phyloP scores from a whole-genome alignment of 1,140 invertebrate genomes.

The Drosophila lacteicornis region DNA sequence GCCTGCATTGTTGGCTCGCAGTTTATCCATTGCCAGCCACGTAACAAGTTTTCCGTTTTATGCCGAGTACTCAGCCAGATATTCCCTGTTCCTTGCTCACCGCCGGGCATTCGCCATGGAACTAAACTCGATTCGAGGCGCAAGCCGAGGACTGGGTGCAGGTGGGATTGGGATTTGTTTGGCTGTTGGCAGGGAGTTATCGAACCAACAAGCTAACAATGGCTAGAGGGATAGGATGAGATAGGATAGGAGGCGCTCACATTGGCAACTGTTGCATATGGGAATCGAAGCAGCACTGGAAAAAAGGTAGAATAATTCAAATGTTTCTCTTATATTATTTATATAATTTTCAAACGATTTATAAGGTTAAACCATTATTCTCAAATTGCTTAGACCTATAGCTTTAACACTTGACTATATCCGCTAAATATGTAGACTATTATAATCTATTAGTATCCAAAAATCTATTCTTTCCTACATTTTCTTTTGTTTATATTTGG shows the following conservation, averaged over 20 bases:
- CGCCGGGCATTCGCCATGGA: slow-evolving; percentile 61
- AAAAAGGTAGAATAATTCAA: background rate
- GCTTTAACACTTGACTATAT: too few species aligned
- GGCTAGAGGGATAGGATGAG: slow-evolving; percentile 27
- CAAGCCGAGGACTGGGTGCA: slow-evolving; percentile 22
- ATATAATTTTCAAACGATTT: too few species aligned
- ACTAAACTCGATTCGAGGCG: slow-evolving; percentile 40
- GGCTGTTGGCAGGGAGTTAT: slow-evolving; percentile 61
- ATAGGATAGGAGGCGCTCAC: slow-evolving; percentile 6
- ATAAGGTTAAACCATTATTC: too few species aligned
- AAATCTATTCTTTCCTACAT: too few species aligned
- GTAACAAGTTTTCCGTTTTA: slow-evolving; percentile 78
- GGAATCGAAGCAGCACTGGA: slow-evolving; percentile 7
- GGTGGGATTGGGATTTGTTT: slow-evolving; percentile 41
- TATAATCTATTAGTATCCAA: too few species aligned
- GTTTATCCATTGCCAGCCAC: slow-evolving; percentile 63
- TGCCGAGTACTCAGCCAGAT: slow-evolving; percentile 50
- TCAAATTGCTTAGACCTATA: too few species aligned
- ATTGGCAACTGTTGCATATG: slow-evolving; percentile 47
- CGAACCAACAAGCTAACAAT: slow-evolving; percentile 71
- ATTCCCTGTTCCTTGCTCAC: slow-evolving; percentile 51
- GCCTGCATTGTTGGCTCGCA: slow-evolving; percentile 52
- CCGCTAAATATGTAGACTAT: too few species aligned
- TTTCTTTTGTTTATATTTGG: too few species aligned
- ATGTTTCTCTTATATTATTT: too few species aligned